A percentile compares a stretch with the other conserved stretches of the same genome.
phyloP scores from a whole-genome alignment of 2,888 invertebrate genomes.

The Lagria hirta region DNA sequence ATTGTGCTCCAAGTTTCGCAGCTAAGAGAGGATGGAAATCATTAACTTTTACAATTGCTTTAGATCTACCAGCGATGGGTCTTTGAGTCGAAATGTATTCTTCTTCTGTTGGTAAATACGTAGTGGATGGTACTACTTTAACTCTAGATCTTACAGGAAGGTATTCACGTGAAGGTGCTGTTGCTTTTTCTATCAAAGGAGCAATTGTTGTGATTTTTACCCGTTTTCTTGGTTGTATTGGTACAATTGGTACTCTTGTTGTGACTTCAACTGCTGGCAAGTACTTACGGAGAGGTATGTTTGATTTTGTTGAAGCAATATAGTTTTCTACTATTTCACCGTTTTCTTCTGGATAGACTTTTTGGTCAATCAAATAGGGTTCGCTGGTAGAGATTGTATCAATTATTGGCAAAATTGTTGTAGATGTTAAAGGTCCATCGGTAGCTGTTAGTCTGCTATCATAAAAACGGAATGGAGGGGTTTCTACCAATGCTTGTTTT shows the following conservation, averaged over 20 bases:
- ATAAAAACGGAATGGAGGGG: slow-evolving; percentile 43
- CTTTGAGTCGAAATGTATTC: slow-evolving; percentile 11
- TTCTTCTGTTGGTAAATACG: slow-evolving; percentile 28
- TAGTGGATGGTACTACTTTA: slow-evolving; percentile 25
- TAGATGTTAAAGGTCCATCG: too few species aligned
- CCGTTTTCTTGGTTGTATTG: slow-evolving; percentile 12
- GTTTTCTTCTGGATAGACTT: too few species aligned
- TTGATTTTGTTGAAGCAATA: slow-evolving; percentile 7
- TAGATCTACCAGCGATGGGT: slow-evolving; percentile 50
- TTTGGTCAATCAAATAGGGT: too few species aligned
- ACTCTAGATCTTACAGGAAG: slow-evolving; percentile 36
- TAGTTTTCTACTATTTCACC: slow-evolving; percentile 14
- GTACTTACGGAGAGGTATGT: neutral
- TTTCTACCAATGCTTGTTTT: too few species aligned
- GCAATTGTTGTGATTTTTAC: slow-evolving; percentile 1
- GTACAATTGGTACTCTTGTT: slow-evolving; percentile 35
- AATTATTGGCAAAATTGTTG: slow-evolving; percentile 16
- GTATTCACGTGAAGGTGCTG: slow-evolving; percentile 38
- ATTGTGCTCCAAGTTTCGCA: slow-evolving; percentile 72
- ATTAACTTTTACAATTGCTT: slow-evolving; percentile 68
- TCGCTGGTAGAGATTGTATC: slow-evolving; percentile 31
- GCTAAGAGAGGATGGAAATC: slow-evolving; percentile 71
- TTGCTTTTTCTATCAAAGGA: slow-evolving; percentile 32
- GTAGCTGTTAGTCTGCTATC: too few species aligned
- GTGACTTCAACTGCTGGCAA: slow-evolving; percentile 17